Conservation (phyloP, 2,113 vertebrate species). For the Rana temporaria region DNA sequence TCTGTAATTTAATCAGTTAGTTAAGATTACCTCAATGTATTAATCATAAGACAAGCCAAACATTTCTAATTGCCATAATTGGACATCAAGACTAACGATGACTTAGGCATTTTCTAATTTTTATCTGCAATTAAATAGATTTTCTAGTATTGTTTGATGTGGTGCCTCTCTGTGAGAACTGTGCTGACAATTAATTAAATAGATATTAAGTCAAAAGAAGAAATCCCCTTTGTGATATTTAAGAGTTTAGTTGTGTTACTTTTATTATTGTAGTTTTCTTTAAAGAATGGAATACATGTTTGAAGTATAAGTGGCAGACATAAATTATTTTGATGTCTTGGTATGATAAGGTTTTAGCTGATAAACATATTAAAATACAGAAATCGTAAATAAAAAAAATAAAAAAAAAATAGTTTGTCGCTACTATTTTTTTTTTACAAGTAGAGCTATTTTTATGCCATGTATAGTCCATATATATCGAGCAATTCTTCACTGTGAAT, state of each 20-base stretch:
- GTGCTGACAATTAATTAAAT: not conserved
- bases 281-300: no score
- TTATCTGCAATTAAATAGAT: conserved; percentile 33
- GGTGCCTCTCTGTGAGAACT: conserved; percentile 5
- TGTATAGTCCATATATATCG: no score
- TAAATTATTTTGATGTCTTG: no score
- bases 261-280: no score
- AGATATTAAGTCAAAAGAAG: not conserved
- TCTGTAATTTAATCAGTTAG: not conserved
- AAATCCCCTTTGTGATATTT: not conserved
- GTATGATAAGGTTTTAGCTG: no score
- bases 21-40: conserved; percentile 12
- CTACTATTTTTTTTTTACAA: no score
- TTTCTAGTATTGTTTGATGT: conserved; percentile 7
- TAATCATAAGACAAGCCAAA: not conserved
- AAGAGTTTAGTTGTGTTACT: not conserved
- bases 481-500: no score
- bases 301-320: no score
- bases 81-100: conserved; percentile 30
- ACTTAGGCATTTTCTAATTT: not conserved
- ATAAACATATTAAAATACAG: no score
- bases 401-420: no score
- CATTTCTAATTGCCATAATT: conserved; percentile 25
- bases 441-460: no score
- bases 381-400: no score